A percentile compares a stretch with the other conserved stretches of the same genome.
Conservation (phyloP, 2,888 invertebrate species). For the Drosophila formosana region DNA sequence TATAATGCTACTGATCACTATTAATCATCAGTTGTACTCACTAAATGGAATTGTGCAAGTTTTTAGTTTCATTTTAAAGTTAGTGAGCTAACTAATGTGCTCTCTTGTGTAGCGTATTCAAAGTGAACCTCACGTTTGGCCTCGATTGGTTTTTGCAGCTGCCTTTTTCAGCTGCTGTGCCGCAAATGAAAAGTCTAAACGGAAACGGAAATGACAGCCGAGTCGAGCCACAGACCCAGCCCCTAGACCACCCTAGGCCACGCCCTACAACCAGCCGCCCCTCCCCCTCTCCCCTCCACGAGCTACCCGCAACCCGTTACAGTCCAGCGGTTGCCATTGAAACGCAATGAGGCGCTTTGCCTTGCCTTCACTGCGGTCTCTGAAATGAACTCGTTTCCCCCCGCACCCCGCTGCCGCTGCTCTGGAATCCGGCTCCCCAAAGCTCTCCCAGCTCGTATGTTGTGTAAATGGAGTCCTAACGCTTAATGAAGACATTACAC, state of each 20-base stretch:
- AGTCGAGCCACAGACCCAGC: slow-evolving; percentile 22
- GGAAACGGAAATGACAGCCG: slow-evolving; percentile 58
- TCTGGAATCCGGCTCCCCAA: neutral
- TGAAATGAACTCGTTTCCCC: slow-evolving; percentile 22
- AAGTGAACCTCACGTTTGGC: slow-evolving; percentile 11
- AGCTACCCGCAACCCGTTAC: slow-evolving; percentile 21
- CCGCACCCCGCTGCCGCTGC: neutral
- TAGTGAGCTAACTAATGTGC: neutral
- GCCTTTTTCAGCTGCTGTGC: slow-evolving; percentile 32
- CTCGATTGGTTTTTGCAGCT: slow-evolving; percentile 45
- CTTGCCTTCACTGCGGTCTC: slow-evolving; percentile 49
- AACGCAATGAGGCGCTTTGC: slow-evolving; percentile 54
- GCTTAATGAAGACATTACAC: slow-evolving; percentile 57
- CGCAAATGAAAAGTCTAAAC: slow-evolving; percentile 53
- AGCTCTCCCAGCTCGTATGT: slow-evolving; percentile 18
- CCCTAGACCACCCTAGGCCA: neutral
- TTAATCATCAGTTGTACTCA: too few species aligned
- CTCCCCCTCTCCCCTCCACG: neutral
- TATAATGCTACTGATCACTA: too few species aligned
- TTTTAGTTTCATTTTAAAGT: too few species aligned
- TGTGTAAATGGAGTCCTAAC: slow-evolving; percentile 54
- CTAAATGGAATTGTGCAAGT: too few species aligned
- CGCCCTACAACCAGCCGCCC: neutral
- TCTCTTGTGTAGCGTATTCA: slow-evolving; percentile 1
- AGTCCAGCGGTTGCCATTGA: slow-evolving; percentile 56